phyloP scores from a whole-genome alignment of 92 coral and sea anemone species.

The Palythoa heliodiscus region DNA sequence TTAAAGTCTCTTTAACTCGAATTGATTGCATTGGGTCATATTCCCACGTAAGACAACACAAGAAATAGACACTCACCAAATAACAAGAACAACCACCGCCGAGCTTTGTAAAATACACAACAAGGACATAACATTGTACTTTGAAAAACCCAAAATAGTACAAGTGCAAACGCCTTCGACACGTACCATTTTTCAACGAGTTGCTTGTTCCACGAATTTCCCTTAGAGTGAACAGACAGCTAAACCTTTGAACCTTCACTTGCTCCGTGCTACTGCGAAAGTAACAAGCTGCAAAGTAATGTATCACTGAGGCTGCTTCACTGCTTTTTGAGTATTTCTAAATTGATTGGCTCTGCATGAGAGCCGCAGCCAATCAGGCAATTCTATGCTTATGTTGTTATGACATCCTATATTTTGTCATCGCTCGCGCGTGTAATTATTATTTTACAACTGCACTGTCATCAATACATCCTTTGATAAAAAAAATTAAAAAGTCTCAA shows the following conservation, averaged over 20 bases:
- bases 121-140: no score
- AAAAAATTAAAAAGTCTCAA: not conserved
- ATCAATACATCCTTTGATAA: not conserved
- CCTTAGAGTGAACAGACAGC: not conserved
- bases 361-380: constrained; percentile 18
- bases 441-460: not conserved
- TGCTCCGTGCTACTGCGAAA: not conserved
- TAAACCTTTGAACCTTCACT: not conserved
- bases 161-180: not conserved
- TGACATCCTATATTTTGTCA: not conserved
- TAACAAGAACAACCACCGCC: no score
- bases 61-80: no score
- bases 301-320: not conserved
- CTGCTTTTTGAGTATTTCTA: not conserved
- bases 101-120: no score
- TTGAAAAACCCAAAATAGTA: not conserved
- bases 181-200: not conserved
- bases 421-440: constrained; percentile 4
- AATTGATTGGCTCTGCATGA: constrained; percentile 6
- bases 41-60: no score
- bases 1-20: no score
- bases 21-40: no score
- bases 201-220: not conserved
- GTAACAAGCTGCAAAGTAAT: not conserved
- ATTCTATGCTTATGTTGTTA: constrained; percentile 12